Evolutionary conservation across 2,888 invertebrate genomes (phyloP).

Genomic region (Amiota communis): DNA sequence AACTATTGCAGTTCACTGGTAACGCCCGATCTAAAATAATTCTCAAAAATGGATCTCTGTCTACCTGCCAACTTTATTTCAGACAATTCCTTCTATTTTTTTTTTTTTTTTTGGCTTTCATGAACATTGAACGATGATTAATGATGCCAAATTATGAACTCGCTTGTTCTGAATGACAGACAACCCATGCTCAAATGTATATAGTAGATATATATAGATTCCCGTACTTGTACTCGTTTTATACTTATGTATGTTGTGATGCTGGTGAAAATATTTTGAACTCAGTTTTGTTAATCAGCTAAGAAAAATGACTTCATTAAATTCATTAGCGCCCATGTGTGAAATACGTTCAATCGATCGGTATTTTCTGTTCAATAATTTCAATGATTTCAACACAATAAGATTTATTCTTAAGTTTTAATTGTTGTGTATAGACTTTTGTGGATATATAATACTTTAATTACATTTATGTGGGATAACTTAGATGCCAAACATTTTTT

Average conservation of each 20-base stretch:
- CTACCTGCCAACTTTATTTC: background rate
- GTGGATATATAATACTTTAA: background rate
- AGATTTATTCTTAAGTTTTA: background rate
- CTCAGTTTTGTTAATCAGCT: conserved; percentile 64
- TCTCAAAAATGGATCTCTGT: background rate
- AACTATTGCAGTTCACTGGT: background rate
- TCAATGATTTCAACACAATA: conserved; percentile 5
- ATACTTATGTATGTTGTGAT: background rate
- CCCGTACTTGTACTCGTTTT: too few relatives aligned
- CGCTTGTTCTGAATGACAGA: conserved; percentile 62
- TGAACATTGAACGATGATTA: conserved; percentile 55
- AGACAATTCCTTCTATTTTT: conserved; percentile 51
- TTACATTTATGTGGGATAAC: too few relatives aligned
- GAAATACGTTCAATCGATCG: conserved; percentile 63
- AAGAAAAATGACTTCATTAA: conserved; percentile 71
- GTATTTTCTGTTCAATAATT: background rate
- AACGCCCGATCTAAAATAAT: background rate
- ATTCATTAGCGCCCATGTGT: conserved; percentile 70
- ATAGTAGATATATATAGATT: background rate
- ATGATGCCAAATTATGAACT: conserved; percentile 69
- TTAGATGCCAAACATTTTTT: too few relatives aligned
- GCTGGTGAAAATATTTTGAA: conserved; percentile 37
- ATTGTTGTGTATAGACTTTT: background rate
- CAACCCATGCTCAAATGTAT: background rate
- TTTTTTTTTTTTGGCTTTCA: conserved; percentile 56